Conservation (phyloP, 2,113 vertebrate genomes). For the Corythornis madagascariensis region DNA sequence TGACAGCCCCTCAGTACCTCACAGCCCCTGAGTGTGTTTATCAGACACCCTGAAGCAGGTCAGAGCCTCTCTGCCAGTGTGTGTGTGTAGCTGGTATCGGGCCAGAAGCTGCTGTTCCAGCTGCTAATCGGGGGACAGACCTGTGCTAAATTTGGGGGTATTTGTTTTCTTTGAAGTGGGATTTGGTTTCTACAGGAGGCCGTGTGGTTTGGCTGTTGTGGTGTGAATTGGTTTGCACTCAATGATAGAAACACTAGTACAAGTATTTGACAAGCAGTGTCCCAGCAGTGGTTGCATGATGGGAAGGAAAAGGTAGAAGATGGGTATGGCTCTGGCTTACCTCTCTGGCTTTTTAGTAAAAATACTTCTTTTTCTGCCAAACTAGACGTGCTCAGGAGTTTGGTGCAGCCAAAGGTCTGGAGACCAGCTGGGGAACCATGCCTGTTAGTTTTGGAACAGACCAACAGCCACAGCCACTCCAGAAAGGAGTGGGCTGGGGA, state of each 20-base stretch:
- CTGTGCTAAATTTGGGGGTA: not conserved
- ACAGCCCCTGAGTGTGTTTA: accelerated
- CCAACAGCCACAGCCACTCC: not conserved
- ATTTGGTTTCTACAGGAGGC: not conserved
- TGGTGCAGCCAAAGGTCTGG: not conserved
- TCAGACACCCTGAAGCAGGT: not conserved
- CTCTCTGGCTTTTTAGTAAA: not conserved
- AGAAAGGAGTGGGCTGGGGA: not conserved
- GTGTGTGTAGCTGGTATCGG: accelerated
- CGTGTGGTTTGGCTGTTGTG: not conserved
- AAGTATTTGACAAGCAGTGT: not conserved
- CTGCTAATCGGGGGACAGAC: not conserved
- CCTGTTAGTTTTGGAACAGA: not conserved
- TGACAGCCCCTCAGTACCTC: accelerated
- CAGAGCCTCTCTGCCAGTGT: not conserved
- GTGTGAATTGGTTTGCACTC: not conserved
- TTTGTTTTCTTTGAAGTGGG: not conserved
- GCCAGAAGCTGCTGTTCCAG: not conserved
- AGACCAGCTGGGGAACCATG: not conserved
- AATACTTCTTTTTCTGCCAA: not conserved
- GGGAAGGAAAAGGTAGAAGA: not conserved
- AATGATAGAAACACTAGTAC: not conserved
- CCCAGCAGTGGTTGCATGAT: not conserved
- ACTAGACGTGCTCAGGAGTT: not conserved
- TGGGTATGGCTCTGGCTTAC: not conserved